Evolutionary conservation across 2,888 invertebrate species (phyloP), one percentile per base, ranked within the genome.

Genomic region (Merodon equestris): DNA sequence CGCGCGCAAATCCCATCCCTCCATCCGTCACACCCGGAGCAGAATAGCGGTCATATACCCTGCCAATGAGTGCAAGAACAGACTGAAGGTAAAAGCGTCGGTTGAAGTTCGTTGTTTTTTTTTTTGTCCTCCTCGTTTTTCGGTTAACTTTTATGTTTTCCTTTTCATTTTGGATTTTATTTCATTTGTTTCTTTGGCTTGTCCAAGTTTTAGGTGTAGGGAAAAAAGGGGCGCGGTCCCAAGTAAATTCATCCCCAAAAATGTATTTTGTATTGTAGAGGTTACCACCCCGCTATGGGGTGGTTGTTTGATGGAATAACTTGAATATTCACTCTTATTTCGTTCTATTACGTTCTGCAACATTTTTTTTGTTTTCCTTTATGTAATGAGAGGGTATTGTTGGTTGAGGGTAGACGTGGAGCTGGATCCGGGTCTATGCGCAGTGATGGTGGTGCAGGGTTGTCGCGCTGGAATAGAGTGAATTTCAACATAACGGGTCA

Each of bases 231-330:
- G 79, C 79, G 74, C 70, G 79, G 74, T 75, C 42, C 68, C 47
- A 75, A 75, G 75, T 70, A 66, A 81, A 75, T 64, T 81, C 79
- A 81, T 70, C 75, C 75, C 75, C 75, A 70, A 75, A 75, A 81
- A 75, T 63, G 36, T 79, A 40, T 68, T 63, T 67, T 73, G n/a
- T 67, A 61, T 77, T 68, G 48, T 40, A 54, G 73, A 72, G 73
- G 63, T 27, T 27, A 27, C 13, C 13, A 42, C 13, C 42, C 42
- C 13, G 12, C 38, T n/a, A 7, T 7, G 27, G 27, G 27, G 7
- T 27, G 27, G 7, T 7, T 27, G 27, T 7, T n/a, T n/a, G n/a
- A 27, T 27, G 27, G 27, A 7, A 27, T 27, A 27, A 27, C 7
- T 2, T 27, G 27, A 27, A 27, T 27, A 27, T n/a, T n/a, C n/a